Evolutionary conservation across 2,797 vertebrate genomes (phyloP), one percentile per base, ranked within the genome.

Genomic region (Numenius phaeopus): DNA sequence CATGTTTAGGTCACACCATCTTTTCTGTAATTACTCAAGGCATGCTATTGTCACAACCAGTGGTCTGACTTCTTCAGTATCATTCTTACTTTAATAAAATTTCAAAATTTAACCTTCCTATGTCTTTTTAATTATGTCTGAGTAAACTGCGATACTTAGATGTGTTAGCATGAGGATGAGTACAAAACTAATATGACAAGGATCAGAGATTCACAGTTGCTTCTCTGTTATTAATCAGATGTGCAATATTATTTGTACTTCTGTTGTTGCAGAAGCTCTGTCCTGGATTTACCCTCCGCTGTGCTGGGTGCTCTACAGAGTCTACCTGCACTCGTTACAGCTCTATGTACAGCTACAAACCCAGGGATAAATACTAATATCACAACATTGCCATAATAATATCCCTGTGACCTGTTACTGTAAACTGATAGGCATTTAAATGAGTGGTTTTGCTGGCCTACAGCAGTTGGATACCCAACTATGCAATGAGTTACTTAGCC

Each of bases 51-150:
- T 97, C 78, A 87, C 55, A 77, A 14, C 21, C 50, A 22, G 11
- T 76, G 47, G 39, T 73, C 81, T 73, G 64, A 71, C 20, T 89
- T 81, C 76, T 81, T 90, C 30, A 58, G 13, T 72, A 87, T 73
- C 42, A 24, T 66, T 86, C 81, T 73, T 72, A 19, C 67, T 88
- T 89, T 4, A 97, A 97, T 97, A 97, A 97, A 97, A 83, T 34
- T 47, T 62, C 24, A 58, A 70, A 79, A 39, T 77, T 14, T 55
- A 66, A 93, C 64, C 30, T 70, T 57, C 30, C 17, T 69, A 37
- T 70, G 95, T 49, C 83, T 94, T 82, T 64, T 84, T 76, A 87
- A 61, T 92, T 83, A 80, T 62, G 70, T 96, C 52, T 83, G 81
- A 80, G 47, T 76, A 73, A 83, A 62, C 61, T 89, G 52, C 83